Conservation (phyloP, 2,797 vertebrate genomes). For the Pipistrellus pipistrellus region DNA sequence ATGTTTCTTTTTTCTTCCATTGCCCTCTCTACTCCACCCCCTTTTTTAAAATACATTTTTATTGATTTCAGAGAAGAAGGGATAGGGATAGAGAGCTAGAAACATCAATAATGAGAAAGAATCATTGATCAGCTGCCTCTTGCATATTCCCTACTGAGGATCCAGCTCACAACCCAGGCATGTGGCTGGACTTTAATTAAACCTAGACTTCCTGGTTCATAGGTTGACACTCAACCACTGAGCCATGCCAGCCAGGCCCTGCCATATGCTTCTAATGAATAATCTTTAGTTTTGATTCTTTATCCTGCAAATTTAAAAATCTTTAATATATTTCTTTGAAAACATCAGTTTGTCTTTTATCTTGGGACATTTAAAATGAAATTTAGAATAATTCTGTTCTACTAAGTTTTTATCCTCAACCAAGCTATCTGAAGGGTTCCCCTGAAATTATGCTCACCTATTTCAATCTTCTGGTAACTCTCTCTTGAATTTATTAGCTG, state of each 20-base stretch:
- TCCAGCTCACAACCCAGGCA: too few species aligned
- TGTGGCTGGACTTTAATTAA: too few species aligned
- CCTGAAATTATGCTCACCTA: neutral
- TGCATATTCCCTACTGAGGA: too few species aligned
- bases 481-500: neutral
- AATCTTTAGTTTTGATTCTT: slow-evolving; percentile 11
- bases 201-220: too few species aligned
- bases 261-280: neutral
- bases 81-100: too few species aligned
- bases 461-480: neutral
- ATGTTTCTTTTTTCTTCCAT: too few species aligned
- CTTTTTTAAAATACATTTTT: too few species aligned
- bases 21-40: too few species aligned
- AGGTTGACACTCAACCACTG: neutral
- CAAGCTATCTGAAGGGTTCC: neutral
- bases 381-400: neutral
- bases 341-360: neutral
- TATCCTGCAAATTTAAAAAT: neutral
- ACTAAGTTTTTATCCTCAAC: neutral
- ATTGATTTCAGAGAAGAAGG: too few species aligned
- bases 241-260: neutral
- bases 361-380: slow-evolving; percentile 28
- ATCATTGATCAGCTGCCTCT: too few species aligned
- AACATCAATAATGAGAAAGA: too few species aligned
- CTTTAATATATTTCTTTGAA: slow-evolving; percentile 7